phyloP scores from a whole-genome alignment of 2,113 vertebrate genomes.

The Gadus chalcogrammus region DNA sequence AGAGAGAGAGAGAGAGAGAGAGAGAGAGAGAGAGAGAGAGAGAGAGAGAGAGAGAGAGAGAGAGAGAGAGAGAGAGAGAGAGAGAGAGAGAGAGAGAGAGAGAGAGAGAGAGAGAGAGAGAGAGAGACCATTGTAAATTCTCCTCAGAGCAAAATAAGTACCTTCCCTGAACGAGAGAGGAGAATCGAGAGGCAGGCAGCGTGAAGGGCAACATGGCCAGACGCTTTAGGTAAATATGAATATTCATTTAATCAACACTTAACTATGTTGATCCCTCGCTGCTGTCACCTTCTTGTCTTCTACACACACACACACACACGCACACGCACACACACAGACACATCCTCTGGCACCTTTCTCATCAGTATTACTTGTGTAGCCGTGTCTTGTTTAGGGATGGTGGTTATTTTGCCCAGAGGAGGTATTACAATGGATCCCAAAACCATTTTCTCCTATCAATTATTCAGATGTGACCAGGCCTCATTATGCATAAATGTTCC shows the following conservation, averaged over 20 bases:
- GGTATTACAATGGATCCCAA: constrained; percentile 58
- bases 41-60: not conserved
- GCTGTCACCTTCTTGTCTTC: not conserved
- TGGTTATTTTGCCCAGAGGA: constrained; percentile 55
- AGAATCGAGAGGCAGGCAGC: constrained; percentile 23
- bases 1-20: not conserved
- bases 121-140: not conserved
- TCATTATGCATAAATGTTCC: constrained; percentile 57
- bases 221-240: constrained; percentile 39
- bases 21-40: not conserved
- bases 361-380: constrained; percentile 41
- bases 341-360: not conserved
- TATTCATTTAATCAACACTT: constrained; percentile 52
- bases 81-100: not conserved
- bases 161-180: not conserved
- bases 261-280: constrained; percentile 33
- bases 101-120: not conserved
- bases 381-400: constrained; percentile 54
- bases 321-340: not conserved
- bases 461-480: constrained; percentile 58
- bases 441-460: constrained; percentile 63
- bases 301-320: too few species aligned
- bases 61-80: not conserved
- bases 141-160: not conserved
- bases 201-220: constrained; percentile 25